A percentile compares a stretch with the other conserved stretches of the same genome.
Conservation (phyloP, 2,113 vertebrate species). For the Candoia aspera region DNA sequence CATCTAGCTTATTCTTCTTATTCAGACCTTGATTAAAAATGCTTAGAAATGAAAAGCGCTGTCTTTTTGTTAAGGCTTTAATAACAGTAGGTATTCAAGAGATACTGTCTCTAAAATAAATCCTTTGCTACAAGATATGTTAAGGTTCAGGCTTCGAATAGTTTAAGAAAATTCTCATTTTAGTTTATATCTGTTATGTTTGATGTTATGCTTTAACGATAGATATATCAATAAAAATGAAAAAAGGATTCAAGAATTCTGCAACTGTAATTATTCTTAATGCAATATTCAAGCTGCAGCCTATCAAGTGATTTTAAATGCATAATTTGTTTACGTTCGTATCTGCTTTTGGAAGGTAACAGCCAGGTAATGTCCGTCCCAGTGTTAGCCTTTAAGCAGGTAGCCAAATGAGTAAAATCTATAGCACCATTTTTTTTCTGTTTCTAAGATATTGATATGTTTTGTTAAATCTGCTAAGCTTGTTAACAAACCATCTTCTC, state of each 20-base stretch:
- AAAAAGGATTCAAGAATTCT: neutral
- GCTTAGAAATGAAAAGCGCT: neutral
- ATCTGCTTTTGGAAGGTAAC: neutral
- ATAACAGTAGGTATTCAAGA: neutral
- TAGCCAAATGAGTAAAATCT: neutral
- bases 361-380: neutral
- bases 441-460: neutral
- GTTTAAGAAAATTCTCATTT: neutral
- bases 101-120: neutral
- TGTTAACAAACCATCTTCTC: neutral
- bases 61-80: neutral
- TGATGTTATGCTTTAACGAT: neutral
- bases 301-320: neutral
- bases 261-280: neutral
- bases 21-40: neutral
- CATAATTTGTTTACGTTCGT: neutral
- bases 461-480: neutral
- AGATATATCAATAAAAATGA: neutral
- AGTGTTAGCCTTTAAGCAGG: neutral
- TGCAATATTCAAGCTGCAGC: neutral
- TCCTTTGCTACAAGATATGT: neutral
- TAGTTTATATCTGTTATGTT: neutral
- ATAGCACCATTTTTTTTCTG: neutral
- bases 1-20: neutral
- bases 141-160: neutral